Base-by-base conservation (phyloP, 2,797 vertebrate species). In the Limosa lapponica region DNA sequence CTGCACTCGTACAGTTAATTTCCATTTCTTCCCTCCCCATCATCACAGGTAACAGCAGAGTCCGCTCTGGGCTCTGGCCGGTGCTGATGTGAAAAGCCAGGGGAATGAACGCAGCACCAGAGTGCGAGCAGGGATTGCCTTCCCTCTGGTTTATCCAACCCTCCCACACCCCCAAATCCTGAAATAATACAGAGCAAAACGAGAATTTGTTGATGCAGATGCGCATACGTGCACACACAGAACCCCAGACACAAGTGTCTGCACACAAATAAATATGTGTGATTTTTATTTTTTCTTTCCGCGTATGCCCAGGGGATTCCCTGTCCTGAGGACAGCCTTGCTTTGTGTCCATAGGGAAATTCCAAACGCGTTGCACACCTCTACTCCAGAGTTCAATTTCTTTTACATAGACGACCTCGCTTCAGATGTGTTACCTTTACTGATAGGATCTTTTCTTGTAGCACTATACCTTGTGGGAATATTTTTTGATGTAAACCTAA, bases 371-470 rank as follows among this genome's bases (percentile, higher is more conserved):
- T 98, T 98, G 98, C 97, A 98, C 98, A 98, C 96, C 98, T 98
- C 98, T 98, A 98, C 98, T 99, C 98, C 97, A 97, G 98, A 98
- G 98, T 98, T 97, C 97, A 98, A 98, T 98, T 98, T 98, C 98
- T 98, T 98, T 98, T 98, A 98, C 98, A 97, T 98, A 98, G 98
- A 98, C 97, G 97, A 98, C 98, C 98, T 98, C 98, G 98, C 98
- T 98, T 98, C 98, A 98, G 97, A 98, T 97, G 97, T 98, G 98
- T 99, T 99, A 98, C 98, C 98, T 99, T 97, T 98, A 98, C 99
- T 98, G 98, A 98, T 99, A 99, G 98, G 98, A 99, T 98, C 98
- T 99, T 99, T 99, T 98, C 98, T 98, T 98, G 99, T 99, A 99
- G 99, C 99, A 99, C 98, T 99, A 98, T 98, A 99, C 95, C 98